These are phyloP conservation scores for Lophotis ruficrista DNA, from an alignment of 2,113 vertebrate species.

Conservation along the genomic window DNA sequence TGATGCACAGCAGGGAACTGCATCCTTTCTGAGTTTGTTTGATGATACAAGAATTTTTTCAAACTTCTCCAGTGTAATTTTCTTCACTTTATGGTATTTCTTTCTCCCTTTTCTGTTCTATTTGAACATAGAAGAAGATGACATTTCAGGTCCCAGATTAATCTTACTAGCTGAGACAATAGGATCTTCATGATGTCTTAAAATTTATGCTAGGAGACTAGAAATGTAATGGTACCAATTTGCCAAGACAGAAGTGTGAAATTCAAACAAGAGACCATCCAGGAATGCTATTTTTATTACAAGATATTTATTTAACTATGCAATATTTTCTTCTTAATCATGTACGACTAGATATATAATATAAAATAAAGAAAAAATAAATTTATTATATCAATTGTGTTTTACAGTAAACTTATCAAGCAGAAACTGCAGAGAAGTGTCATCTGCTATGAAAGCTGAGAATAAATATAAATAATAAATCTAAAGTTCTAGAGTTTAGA, in stretches of 20 bases:
- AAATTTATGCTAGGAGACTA: neutral
- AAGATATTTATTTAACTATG: neutral
- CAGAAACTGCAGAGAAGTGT: neutral
- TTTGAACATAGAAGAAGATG: neutral
- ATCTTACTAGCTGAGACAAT: neutral
- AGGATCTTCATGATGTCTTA: neutral
- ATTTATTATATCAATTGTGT: neutral
- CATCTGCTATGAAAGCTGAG: neutral
- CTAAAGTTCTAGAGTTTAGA: neutral
- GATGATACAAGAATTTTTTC: neutral
- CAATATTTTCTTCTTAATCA: neutral
- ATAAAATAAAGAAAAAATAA: neutral
- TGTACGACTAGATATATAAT: neutral
- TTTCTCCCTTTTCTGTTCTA: neutral
- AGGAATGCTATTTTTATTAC: neutral
- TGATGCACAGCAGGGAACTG: neutral
- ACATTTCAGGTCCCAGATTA: neutral
- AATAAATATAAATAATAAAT: neutral
- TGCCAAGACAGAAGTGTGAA: neutral
- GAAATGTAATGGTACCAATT: neutral
- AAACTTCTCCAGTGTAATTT: neutral
- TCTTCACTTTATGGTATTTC: neutral
- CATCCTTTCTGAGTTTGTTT: neutral
- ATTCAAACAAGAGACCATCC: neutral
- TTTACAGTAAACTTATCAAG: neutral